Evolutionary conservation across 2,797 vertebrate species (phyloP).

Genomic region (Sebastes matsubarae): DNA sequence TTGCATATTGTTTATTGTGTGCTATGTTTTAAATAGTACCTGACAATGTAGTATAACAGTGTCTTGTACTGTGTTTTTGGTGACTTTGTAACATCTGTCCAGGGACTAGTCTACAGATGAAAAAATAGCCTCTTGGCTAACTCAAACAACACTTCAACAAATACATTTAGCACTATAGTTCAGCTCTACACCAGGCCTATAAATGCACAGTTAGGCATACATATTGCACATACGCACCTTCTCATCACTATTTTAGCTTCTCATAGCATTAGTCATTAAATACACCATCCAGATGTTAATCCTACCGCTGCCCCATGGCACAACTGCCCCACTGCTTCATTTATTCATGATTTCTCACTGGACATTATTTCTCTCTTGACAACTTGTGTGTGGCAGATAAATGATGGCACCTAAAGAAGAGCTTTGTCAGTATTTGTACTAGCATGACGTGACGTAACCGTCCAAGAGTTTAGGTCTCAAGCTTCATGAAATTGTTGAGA

Average conservation of each 20-base stretch:
- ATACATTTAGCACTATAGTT: neutral
- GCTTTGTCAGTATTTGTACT: neutral
- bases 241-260: neutral
- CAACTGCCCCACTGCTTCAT: slow-evolving; percentile 11
- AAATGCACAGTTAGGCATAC: neutral
- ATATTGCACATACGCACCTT: neutral
- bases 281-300: slow-evolving; percentile 15
- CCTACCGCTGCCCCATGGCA: neutral
- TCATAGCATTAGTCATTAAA: slow-evolving; percentile 1
- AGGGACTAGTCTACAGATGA: neutral
- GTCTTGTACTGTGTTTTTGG: neutral
- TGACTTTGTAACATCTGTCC: neutral
- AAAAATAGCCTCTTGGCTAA: neutral
- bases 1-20: neutral
- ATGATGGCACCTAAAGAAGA: neutral
- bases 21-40: neutral
- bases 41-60: neutral
- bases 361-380: slow-evolving; percentile 21
- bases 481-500: slow-evolving; percentile 26
- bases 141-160: neutral
- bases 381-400: slow-evolving; percentile 7
- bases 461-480: neutral
- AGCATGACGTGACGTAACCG: neutral
- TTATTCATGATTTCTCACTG: slow-evolving; percentile 28
- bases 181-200: neutral